These are phyloP conservation scores for Aphyosemion australe DNA, from an alignment of 2,113 vertebrate genomes.

Conservation along the genomic window DNA sequence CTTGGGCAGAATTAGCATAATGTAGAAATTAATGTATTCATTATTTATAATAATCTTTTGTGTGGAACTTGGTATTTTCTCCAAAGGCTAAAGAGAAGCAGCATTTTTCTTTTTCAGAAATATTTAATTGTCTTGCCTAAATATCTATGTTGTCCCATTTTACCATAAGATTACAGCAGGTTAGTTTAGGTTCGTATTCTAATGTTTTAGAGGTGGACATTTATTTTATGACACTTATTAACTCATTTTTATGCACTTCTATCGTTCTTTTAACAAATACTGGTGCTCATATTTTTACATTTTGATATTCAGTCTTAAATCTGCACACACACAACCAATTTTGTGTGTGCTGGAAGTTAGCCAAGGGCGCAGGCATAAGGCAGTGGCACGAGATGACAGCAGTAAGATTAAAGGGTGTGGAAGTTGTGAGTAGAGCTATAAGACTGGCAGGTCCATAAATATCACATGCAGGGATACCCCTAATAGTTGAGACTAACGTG, in stretches of 20 bases:
- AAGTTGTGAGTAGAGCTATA: slow-evolving; percentile 55
- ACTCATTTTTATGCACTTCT: slow-evolving; percentile 6
- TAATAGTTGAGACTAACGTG: slow-evolving; percentile 46
- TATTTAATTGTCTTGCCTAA: slow-evolving; percentile 29
- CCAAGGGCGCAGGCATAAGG: slow-evolving; percentile 68
- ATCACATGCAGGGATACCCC: slow-evolving; percentile 57
- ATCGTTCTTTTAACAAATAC: slow-evolving; percentile 33
- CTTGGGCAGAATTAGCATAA: slow-evolving; percentile 45
- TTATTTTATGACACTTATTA: background rate
- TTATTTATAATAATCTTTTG: slow-evolving; percentile 42
- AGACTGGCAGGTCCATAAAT: slow-evolving; percentile 70
- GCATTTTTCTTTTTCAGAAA: slow-evolving; percentile 40
- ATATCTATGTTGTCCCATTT: slow-evolving; percentile 2
- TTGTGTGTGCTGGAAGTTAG: slow-evolving; percentile 44
- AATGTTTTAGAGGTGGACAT: background rate
- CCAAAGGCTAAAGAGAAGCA: slow-evolving; percentile 14
- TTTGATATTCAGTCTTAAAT: slow-evolving; percentile 4
- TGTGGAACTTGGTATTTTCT: slow-evolving; percentile 10
- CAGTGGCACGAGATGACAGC: slow-evolving; percentile 64
- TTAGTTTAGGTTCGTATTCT: slow-evolving; percentile 14
- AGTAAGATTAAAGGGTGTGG: slow-evolving; percentile 62
- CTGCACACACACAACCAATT: slow-evolving; percentile 10
- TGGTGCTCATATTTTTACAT: slow-evolving; percentile 22
- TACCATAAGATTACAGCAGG: slow-evolving; percentile 2
- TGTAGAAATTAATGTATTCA: slow-evolving; percentile 53